phyloP scores from a whole-genome alignment of 2,113 vertebrate species.

The Hemichromis elongatus region DNA sequence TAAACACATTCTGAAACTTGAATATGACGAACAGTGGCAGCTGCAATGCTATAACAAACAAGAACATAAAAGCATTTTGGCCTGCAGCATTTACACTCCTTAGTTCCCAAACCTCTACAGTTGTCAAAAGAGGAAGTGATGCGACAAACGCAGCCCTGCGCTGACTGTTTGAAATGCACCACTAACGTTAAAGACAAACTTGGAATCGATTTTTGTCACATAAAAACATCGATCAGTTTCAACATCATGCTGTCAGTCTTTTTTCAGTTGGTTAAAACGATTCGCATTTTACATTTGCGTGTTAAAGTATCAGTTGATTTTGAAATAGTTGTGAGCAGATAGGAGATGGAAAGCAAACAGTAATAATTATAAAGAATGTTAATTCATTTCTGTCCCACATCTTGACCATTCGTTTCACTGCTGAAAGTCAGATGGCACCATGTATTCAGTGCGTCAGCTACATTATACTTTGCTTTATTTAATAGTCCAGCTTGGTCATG shows the following conservation, averaged over 20 bases:
- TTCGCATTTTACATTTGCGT: neutral
- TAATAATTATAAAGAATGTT: neutral
- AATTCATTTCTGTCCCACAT: neutral
- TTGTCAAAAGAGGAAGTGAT: neutral
- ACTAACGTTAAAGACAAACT: rapidly evolving
- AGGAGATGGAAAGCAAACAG: neutral
- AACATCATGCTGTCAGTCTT: neutral
- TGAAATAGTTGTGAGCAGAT: neutral
- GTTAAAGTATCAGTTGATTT: neutral
- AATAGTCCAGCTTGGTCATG: too few relatives aligned
- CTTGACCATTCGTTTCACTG: neutral
- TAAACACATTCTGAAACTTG: neutral
- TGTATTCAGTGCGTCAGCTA: neutral
- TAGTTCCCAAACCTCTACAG: neutral
- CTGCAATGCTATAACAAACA: neutral
- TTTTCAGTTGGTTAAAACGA: neutral
- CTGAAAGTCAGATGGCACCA: neutral
- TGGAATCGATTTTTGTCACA: neutral
- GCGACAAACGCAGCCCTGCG: neutral
- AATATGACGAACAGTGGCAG: neutral
- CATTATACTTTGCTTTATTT: too few relatives aligned
- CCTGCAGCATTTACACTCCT: neutral
- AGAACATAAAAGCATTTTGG: neutral
- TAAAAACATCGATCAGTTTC: neutral
- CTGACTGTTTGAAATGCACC: neutral